phyloP scores from a whole-genome alignment of 2,113 vertebrate genomes.

The Pelvicachromis taeniatus region DNA sequence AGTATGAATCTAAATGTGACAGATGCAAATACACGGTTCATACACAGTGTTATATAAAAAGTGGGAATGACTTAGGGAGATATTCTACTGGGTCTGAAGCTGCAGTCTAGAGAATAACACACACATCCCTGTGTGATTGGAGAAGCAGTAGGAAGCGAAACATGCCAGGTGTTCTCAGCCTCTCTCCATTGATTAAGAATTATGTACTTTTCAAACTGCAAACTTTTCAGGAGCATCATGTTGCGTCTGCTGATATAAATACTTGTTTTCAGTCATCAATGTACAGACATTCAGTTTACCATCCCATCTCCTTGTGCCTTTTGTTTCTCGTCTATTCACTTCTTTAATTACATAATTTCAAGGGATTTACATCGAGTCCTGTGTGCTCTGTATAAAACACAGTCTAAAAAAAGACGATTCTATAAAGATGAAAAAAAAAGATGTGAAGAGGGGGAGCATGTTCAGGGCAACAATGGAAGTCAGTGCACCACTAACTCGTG shows the following conservation, averaged over 20 bases:
- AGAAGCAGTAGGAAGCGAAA: constrained; percentile 30
- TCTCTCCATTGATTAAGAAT: constrained; percentile 51
- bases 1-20: constrained; percentile 20
- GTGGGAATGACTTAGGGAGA: neutral
- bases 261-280: neutral
- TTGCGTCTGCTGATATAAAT: constrained; percentile 8
- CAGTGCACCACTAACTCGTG: neutral
- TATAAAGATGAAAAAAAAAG: neutral
- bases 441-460: constrained; percentile 34
- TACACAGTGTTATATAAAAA: constrained; percentile 4
- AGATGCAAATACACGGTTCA: neutral
- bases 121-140: constrained; percentile 12
- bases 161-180: constrained; percentile 20
- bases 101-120: constrained; percentile 25
- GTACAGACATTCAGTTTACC: neutral
- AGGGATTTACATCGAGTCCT: neutral
- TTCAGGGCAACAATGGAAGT: constrained; percentile 17
- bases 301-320: neutral
- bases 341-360: neutral
- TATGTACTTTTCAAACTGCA: constrained; percentile 37
- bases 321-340: neutral
- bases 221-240: neutral
- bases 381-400: neutral
- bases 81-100: constrained; percentile 1
- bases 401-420: too few relatives aligned